Evolutionary conservation across 2,797 vertebrate genomes (phyloP).

Genomic region (Enteromius thamalakanensis): DNA sequence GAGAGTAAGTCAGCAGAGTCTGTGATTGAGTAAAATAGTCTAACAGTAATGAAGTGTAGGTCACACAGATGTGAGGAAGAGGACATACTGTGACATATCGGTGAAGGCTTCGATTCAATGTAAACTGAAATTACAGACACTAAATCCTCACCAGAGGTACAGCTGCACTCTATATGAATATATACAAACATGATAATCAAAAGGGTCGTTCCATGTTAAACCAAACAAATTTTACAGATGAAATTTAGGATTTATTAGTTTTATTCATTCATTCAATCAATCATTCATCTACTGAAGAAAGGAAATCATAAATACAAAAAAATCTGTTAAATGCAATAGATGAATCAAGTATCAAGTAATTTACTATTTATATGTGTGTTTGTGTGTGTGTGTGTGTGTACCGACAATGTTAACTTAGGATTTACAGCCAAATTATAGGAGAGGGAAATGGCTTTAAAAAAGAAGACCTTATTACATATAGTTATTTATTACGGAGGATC

Average conservation of each 20-base stretch:
- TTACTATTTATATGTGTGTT: background rate
- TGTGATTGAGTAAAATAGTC: conserved; percentile 30
- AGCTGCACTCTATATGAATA: background rate
- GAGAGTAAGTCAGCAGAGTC: conserved; percentile 13
- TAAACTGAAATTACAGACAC: background rate
- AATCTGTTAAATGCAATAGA: background rate
- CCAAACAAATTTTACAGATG: too few species aligned
- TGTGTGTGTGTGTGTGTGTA: too few species aligned
- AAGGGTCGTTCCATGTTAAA: too few species aligned
- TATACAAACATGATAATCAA: too few species aligned
- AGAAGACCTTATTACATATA: too few species aligned
- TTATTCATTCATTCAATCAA: too few species aligned
- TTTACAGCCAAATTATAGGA: background rate
- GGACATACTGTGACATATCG: conserved; percentile 10
- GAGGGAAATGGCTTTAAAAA: background rate
- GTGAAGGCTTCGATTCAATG: background rate
- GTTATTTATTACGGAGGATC: too few species aligned
- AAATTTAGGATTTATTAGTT: background rate
- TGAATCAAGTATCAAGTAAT: background rate
- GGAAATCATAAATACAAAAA: background rate
- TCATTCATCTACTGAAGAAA: background rate
- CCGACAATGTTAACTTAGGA: background rate
- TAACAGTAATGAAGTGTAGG: conserved; percentile 27
- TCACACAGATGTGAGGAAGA: background rate
- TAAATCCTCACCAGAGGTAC: background rate